Conservation (phyloP, 2,113 vertebrate genomes). For the Protobothrops flavoviridis region DNA sequence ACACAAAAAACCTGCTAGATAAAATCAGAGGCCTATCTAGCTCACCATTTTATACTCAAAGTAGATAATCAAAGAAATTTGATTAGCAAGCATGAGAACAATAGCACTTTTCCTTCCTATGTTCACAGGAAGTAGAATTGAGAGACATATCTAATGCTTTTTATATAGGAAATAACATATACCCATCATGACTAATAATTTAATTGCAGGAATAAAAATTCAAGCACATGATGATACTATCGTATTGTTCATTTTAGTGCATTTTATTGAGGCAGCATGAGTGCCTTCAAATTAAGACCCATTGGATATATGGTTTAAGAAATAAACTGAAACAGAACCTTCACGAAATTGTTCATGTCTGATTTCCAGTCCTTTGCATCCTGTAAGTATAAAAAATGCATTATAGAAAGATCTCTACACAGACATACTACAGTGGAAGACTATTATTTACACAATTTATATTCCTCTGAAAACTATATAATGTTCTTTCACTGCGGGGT, state of each 20-base stretch:
- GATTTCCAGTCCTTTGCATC: conserved; percentile 58
- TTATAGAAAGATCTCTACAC: not conserved
- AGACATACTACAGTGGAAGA: not conserved
- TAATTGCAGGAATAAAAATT: not conserved
- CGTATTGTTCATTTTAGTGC: not conserved
- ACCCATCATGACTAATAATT: not conserved
- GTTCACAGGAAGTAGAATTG: not conserved
- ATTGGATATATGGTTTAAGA: not conserved
- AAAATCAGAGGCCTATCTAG: not conserved
- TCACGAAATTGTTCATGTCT: conserved; percentile 35
- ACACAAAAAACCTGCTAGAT: not conserved
- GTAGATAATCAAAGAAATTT: no score
- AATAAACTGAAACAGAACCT: conserved; percentile 44
- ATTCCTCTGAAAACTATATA: not conserved
- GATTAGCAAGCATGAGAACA: not conserved
- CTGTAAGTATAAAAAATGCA: conserved; percentile 39
- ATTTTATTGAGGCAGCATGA: not conserved
- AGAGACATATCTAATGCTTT: not conserved
- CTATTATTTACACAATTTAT: not conserved
- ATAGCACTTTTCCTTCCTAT: not conserved
- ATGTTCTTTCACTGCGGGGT: not conserved
- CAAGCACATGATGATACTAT: not conserved
- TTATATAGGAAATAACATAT: not conserved
- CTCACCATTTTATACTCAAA: not conserved
- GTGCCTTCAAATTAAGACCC: not conserved